Conservation (phyloP, 2,113 vertebrate genomes). For the Pluvianellus socialis region DNA sequence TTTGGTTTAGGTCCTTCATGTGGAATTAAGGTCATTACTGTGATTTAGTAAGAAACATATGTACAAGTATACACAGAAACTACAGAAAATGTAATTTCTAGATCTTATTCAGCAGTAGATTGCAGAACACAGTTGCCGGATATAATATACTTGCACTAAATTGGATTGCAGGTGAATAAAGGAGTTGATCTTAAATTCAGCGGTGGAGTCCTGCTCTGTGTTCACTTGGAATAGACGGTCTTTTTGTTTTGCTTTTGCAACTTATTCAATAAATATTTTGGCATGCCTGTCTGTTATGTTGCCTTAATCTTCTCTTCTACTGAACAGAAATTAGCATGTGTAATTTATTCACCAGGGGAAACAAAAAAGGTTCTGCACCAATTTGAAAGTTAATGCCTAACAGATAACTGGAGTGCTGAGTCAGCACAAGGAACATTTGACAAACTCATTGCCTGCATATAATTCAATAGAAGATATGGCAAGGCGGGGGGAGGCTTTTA, state of each 20-base stretch:
- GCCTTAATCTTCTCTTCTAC: neutral
- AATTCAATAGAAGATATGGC: neutral
- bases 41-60: neutral
- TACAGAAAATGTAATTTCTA: neutral
- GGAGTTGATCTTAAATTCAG: neutral
- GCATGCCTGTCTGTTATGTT: neutral
- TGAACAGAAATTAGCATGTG: constrained; percentile 19
- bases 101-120: neutral
- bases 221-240: neutral
- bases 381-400: neutral
- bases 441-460: neutral
- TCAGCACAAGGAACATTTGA: neutral
- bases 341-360: neutral
- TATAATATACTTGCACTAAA: neutral
- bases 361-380: neutral
- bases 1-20: neutral
- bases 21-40: neutral
- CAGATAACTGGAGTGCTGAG: neutral
- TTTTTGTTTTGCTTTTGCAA: neutral
- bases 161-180: neutral
- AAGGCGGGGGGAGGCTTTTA: neutral
- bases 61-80: neutral
- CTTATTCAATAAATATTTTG: constrained; percentile 9
- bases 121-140: neutral
- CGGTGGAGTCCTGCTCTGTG: neutral